phyloP scores from a whole-genome alignment of 2,113 vertebrate species.

The Hyperopisus bebe region DNA sequence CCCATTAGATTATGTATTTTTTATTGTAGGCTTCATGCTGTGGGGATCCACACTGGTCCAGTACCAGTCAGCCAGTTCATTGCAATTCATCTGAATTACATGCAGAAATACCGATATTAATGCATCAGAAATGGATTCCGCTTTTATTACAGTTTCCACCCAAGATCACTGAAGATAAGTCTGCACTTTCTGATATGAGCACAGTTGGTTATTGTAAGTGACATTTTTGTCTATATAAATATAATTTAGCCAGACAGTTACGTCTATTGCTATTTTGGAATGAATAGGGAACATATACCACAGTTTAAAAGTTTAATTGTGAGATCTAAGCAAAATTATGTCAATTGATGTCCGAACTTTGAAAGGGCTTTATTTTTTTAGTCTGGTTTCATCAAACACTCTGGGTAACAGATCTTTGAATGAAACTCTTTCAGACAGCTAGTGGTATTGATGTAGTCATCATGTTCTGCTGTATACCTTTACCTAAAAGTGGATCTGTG shows the following conservation, averaged over 20 bases:
- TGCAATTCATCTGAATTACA: neutral
- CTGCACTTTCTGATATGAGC: neutral
- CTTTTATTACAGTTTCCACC: neutral
- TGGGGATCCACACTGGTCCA: neutral
- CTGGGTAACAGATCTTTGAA: neutral
- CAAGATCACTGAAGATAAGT: neutral
- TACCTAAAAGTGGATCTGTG: too few species aligned
- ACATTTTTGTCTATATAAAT: neutral
- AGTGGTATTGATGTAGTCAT: neutral
- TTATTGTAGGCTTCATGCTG: neutral
- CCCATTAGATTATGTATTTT: neutral
- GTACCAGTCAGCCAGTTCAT: neutral
- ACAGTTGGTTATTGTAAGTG: neutral
- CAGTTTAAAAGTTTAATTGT: neutral
- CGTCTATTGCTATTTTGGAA: neutral
- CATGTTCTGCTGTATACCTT: neutral
- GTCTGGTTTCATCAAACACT: neutral
- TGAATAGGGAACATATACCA: neutral
- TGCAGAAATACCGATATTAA: neutral
- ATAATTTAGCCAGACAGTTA: neutral
- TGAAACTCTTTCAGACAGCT: neutral
- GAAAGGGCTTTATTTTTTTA: neutral
- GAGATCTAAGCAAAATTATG: neutral
- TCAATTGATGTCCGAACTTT: neutral
- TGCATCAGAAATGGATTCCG: neutral